Conservation (phyloP, 2,888 invertebrate species). For the Tortrix viridana region DNA sequence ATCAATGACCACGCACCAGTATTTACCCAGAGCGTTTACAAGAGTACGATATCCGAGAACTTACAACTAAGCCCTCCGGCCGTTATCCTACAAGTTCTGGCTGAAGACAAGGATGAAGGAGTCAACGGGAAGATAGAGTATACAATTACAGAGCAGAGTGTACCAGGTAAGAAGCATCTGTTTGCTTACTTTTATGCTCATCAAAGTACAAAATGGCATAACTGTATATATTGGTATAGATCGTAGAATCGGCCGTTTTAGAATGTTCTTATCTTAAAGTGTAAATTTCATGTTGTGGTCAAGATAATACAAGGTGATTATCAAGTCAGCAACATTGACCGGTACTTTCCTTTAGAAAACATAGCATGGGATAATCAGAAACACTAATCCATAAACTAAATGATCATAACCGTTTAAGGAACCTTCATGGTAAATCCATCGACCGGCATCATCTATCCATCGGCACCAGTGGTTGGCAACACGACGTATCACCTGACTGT, state of each 20-base stretch:
- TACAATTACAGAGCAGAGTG: slow-evolving; percentile 85
- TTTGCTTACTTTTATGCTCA: background rate
- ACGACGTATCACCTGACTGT: slow-evolving; percentile 83
- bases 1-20: slow-evolving; percentile 95
- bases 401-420: slow-evolving; percentile 66
- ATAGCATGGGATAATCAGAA: no score
- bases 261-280: no score
- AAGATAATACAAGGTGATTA: no score
- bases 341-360: no score
- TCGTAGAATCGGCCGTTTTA: no score
- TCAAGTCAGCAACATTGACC: no score
- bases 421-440: slow-evolving; percentile 90
- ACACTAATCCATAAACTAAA: background rate
- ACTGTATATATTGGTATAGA: no score
- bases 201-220: no score
- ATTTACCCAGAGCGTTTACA: slow-evolving; percentile 91
- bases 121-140: slow-evolving; percentile 91
- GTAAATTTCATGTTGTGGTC: no score
- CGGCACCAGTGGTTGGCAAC: slow-evolving; percentile 87
- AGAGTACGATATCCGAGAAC: slow-evolving; percentile 93
- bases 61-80: slow-evolving; percentile 91
- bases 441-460: slow-evolving; percentile 93
- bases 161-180: slow-evolving; percentile 57
- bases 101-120: slow-evolving; percentile 92
- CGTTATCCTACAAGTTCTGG: slow-evolving; percentile 91